Evolutionary conservation across 2,888 invertebrate species (phyloP), one percentile per base, ranked within the genome.

Genomic region (Choreutis nemorana): DNA sequence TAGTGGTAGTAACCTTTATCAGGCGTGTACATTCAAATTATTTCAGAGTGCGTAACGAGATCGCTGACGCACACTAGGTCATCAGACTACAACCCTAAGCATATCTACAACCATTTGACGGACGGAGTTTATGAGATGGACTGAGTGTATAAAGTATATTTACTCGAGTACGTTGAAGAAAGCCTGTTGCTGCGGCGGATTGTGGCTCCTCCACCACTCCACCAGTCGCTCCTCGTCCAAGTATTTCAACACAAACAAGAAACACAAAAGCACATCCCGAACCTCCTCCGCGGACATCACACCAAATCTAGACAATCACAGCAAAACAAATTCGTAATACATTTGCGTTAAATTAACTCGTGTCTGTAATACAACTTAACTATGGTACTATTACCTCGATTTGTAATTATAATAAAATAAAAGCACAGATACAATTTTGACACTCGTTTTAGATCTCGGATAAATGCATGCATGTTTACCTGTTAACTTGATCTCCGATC

Each of bases 171-270:
- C 84, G 37, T 87, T 86, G 55, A 96, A 92, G 65, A 96, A 95
- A 33, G 89, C 87, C 22, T 92, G 81, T 12, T 92, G 87, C 46
- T 95, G 94, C 10, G 84, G 82, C 37, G 90, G 90, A 2, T 87
- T 83, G 48, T 90, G 91, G 41, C 91, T 90, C 55, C 89, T 89
- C 92, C 95, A 95, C 94, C 94, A 96, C 23, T 89, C 87, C 29
- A 94, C 85, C 33, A 96, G 83, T 47, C 92, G 87, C 40, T 94
- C 92, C 57, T 95, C 93, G 23, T 91, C 91, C 42, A 95, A 70
- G 68, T 96, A 90, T 64, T 94, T 95, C 35, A 97, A 81, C 31
- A 97, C 88, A 66, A 93, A 96, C 36, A 97, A 81, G 75, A 95
- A 94, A 59, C 92, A 91, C 32, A 94, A 75, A 30, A 97, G 81